Evolutionary conservation across 2,113 vertebrate species (phyloP), one percentile per base, ranked within the genome.

Genomic region (Dicaeum eximium): DNA sequence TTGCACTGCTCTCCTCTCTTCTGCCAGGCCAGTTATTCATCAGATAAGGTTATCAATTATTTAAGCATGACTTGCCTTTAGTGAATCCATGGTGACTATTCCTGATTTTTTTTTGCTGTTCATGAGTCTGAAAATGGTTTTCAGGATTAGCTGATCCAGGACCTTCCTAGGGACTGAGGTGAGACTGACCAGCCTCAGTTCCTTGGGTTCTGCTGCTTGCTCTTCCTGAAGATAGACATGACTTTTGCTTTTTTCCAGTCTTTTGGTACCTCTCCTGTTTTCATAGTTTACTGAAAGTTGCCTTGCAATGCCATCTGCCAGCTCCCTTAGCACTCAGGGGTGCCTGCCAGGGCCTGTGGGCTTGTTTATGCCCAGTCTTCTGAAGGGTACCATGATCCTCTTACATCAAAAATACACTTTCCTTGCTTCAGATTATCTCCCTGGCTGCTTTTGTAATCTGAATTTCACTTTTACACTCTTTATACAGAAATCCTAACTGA

Each of bases 1-100:
- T 0, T 37, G 5, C 15, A 15, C 2, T 1, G 17, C 18, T 51
- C 21, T 85, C 8, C 4, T 24, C 17, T 80, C 12, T 17, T 84
- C 31, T 77, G 3, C 38, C 31, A 42, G 47, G 24, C 51, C 45
- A 67, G 10, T 50, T 71, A 6, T 75, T 60, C 6, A 50, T 75
- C 28, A n/a, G 48, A 27, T 1, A 72, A 38, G 7, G 2, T 53
- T 94, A 62, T 61, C 27, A 27, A 6, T 53, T 57, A 28, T 11
- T 80, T 31, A 57, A 91, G 31, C 25, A 15, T 67, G n/a, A 57
- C 10, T 21, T 71, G 47, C 25, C 35, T 20, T 58, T 54, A 13
- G 6, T 89, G 44, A 94, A 37, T 54, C 28, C 17, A 7, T 50
- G 19, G 14, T 80, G 53, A 72, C 35, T 80, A 13, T 40, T 83